Conservation (phyloP, 2,113 vertebrate genomes). For the Cyphomyrus discorhynchus region DNA sequence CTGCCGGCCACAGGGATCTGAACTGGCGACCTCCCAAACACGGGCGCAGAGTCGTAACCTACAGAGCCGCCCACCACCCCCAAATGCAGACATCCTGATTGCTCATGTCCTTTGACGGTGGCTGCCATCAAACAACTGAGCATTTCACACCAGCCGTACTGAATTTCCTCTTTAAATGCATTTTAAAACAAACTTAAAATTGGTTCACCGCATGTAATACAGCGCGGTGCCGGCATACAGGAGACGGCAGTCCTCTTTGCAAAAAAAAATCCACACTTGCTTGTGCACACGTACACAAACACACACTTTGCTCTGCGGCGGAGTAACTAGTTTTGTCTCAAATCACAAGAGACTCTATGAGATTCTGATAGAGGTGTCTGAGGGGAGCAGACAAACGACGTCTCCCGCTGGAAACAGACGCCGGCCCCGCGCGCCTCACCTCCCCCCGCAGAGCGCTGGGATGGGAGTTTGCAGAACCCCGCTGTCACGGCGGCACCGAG, state of each 20-base stretch:
- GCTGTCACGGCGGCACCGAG: neutral
- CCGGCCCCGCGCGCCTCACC: neutral
- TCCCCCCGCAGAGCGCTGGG: neutral
- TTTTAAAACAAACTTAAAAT: neutral
- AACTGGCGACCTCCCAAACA: neutral
- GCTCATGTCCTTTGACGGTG: neutral
- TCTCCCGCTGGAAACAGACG: conserved; percentile 7
- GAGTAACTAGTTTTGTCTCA: neutral
- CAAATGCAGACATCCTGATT: neutral
- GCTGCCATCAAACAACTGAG: neutral
- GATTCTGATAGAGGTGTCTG: conserved; percentile 15
- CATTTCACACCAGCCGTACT: neutral
- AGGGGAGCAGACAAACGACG: neutral
- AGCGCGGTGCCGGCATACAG: neutral
- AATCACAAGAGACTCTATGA: conserved; percentile 6
- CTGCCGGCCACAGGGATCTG: neutral
- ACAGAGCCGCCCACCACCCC: neutral
- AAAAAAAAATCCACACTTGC: neutral
- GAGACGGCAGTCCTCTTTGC: neutral
- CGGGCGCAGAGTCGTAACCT: neutral
- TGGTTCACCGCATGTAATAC: neutral
- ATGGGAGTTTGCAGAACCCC: neutral
- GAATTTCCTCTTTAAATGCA: conserved; percentile 3
- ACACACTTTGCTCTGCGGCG: neutral
- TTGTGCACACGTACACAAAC: neutral